Evolutionary conservation across 1,140 invertebrate species (phyloP).

Genomic region (Ganaspis sp.): DNA sequence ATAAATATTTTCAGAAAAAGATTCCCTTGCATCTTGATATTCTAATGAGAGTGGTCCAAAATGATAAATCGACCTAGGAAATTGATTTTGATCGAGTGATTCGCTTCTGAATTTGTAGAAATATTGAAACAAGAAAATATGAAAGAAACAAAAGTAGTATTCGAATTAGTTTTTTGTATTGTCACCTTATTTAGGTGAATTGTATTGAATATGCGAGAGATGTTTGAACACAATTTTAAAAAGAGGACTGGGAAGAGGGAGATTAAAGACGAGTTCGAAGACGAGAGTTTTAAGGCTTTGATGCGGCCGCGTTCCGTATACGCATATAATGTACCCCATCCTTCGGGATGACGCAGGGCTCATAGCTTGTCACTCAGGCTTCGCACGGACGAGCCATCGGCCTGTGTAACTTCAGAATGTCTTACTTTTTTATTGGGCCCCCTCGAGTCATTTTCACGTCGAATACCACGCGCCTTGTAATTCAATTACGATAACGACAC

Average conservation of each 20-base stretch:
- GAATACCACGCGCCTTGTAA: slow-evolving; percentile 53
- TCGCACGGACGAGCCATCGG: slow-evolving; percentile 65
- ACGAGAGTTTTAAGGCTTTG: slow-evolving; percentile 59
- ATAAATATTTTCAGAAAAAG: no score
- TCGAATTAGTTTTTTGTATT: no score
- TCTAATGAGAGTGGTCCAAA: no score
- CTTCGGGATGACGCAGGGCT: slow-evolving; percentile 61
- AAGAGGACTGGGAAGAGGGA: no score
- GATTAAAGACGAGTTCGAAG: neutral
- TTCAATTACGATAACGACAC: slow-evolving; percentile 50
- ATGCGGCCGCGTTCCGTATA: slow-evolving; percentile 68
- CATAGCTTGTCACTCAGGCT: slow-evolving; percentile 71
- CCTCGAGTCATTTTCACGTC: slow-evolving; percentile 52
- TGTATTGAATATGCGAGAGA: no score
- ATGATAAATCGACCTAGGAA: neutral
- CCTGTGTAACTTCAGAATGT: slow-evolving; percentile 64
- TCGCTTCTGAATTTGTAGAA: neutral
- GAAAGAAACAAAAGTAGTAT: no score
- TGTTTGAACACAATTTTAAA: neutral
- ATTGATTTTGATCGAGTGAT: neutral
- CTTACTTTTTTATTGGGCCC: slow-evolving; percentile 55
- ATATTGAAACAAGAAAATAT: no score
- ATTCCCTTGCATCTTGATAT: no score
- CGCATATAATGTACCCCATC: slow-evolving; percentile 54
- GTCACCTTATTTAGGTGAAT: no score